Evolutionary conservation across 2,113 vertebrate species (phyloP).

Genomic region (Cynoglossus semilaevis): DNA sequence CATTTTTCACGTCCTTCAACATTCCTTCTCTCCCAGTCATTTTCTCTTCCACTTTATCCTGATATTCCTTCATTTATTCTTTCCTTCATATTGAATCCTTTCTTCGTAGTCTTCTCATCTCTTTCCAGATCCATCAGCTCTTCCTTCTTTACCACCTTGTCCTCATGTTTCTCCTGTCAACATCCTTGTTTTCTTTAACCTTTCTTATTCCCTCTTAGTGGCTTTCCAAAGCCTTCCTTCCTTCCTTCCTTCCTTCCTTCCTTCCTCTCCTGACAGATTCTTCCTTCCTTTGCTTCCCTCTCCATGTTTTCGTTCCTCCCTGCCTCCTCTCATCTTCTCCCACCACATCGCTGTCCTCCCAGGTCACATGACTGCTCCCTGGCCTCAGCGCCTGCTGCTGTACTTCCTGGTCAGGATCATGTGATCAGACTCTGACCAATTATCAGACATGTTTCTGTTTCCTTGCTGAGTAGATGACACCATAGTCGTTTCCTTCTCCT

Average conservation of each 20-base stretch:
- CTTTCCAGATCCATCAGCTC: too few relatives aligned
- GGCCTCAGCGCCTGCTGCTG: background rate
- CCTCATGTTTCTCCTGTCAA: background rate
- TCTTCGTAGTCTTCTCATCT: background rate
- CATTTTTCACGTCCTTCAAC: background rate
- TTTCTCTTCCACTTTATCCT: too few relatives aligned
- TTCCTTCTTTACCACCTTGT: background rate
- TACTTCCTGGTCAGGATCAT: background rate
- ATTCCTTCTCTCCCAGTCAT: background rate
- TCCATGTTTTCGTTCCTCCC: background rate
- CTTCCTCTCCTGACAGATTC: too few relatives aligned
- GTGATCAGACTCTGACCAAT: background rate
- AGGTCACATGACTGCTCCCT: background rate
- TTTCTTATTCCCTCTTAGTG: too few relatives aligned
- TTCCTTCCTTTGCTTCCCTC: background rate
- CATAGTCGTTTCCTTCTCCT: background rate
- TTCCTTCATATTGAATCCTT: too few relatives aligned
- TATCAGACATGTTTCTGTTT: too few relatives aligned
- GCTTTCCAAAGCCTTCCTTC: background rate
- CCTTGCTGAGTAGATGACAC: too few relatives aligned
- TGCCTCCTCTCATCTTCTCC: background rate
- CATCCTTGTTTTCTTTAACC: too few relatives aligned
- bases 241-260: background rate
- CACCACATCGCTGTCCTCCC: background rate
- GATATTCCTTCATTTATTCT: too few relatives aligned